Percentiles rank a stretch among this genome's conserved stretches.
Evolutionary conservation across 37 sponge, comb jelly and placozoan species (phyloP).

Genomic region (Eunapius fragilis): DNA sequence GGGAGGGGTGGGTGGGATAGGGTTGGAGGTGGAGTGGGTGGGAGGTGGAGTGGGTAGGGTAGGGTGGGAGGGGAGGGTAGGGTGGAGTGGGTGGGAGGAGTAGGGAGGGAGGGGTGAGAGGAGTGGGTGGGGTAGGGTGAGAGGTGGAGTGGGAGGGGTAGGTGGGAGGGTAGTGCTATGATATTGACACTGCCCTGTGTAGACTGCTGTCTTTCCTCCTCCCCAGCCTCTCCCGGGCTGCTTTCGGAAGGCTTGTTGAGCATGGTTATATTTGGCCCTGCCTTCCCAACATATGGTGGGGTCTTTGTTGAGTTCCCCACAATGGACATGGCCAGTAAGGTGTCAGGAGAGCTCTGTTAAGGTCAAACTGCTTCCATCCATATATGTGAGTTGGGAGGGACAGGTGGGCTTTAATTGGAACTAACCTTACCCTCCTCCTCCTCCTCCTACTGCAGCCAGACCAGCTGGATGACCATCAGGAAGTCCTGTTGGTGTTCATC

Average conservation of each 20-base stretch:
- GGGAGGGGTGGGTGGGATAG: too few relatives aligned
- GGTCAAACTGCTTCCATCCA: conserved; percentile 34
- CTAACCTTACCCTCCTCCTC: neutral
- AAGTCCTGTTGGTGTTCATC: conserved; percentile 85
- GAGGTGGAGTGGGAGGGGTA: too few relatives aligned
- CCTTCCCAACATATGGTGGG: conserved; percentile 49
- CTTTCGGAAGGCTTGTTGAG: neutral
- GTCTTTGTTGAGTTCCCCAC: conserved; percentile 59
- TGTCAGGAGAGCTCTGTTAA: conserved; percentile 25
- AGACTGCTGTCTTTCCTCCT: neutral
- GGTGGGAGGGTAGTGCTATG: too few relatives aligned
- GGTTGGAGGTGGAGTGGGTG: too few relatives aligned
- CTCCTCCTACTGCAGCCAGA: conserved; percentile 48
- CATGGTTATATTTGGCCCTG: conserved; percentile 54
- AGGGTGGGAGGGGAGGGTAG: too few relatives aligned
- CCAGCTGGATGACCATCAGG: conserved; percentile 8
- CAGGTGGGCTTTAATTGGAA: neutral
- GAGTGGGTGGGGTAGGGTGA: too few relatives aligned
- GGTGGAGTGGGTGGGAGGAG: too few relatives aligned
- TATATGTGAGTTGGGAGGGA: conserved; percentile 33
- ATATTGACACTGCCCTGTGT: too few relatives aligned
- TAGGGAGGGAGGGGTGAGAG: too few relatives aligned
- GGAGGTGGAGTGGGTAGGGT: too few relatives aligned
- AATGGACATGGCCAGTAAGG: conserved; percentile 39
- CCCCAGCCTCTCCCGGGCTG: conserved; percentile 5